These are phyloP conservation scores for Syncerus caffer DNA, from an alignment of 2,797 vertebrate species.

Conservation along the genomic window DNA sequence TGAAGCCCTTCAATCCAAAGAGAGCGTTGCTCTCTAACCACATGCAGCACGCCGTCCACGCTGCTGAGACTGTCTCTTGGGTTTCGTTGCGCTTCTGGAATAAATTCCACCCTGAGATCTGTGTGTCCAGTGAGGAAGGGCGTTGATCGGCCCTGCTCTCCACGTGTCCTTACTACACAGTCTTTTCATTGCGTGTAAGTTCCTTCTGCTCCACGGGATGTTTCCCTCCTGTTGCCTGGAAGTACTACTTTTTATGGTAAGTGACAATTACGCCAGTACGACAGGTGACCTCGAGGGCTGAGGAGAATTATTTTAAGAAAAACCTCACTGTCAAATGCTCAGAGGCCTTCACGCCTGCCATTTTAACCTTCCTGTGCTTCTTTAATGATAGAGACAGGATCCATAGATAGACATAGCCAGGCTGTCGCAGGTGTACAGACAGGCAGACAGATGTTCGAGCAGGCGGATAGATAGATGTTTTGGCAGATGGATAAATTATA, in stretches of 20 bases:
- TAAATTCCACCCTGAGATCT: accelerated
- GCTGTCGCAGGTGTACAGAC: neutral
- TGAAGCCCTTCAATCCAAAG: neutral
- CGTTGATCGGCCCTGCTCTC: accelerated
- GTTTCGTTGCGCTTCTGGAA: accelerated
- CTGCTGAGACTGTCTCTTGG: neutral
- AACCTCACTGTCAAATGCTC: accelerated
- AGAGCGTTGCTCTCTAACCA: accelerated
- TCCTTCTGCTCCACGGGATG: neutral
- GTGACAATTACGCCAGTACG: accelerated
- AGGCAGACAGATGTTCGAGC: neutral
- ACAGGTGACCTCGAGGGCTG: accelerated
- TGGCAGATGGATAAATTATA: neutral
- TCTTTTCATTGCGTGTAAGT: accelerated
- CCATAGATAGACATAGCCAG: too few species aligned
- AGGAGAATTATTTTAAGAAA: neutral
- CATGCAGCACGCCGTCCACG: accelerated
- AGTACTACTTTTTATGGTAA: neutral
- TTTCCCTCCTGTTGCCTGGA: neutral
- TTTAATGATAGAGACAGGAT: neutral
- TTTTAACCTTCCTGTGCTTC: accelerated
- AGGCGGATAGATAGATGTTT: neutral
- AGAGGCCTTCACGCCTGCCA: accelerated
- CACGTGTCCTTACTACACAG: accelerated
- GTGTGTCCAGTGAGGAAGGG: accelerated